Evolutionary conservation across 2,113 vertebrate genomes (phyloP), one percentile per base, ranked within the genome.

Genomic region (Notarius lentiginosus): DNA sequence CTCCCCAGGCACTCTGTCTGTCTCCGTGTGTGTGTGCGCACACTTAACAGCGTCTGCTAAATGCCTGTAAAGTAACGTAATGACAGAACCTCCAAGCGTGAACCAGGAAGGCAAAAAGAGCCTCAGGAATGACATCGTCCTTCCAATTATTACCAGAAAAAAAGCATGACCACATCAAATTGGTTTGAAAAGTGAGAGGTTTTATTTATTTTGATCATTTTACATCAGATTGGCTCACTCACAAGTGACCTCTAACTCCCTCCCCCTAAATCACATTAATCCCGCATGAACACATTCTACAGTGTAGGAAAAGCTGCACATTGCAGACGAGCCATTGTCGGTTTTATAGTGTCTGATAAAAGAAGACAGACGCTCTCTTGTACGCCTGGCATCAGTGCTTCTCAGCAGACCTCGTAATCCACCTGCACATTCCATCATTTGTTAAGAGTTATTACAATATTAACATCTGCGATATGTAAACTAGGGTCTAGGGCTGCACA

Each of bases 171-270:
- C 76, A 55, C 55, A 72, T 27, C 41, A 0, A 27, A 73, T 88
- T 79, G 10, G 82, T 88, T 93, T 94, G 91, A 94, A 94, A 95
- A 94, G 94, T 92, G 91, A 82, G 91, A 63, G 90, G 82, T 92
- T 90, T 88, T 89, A 88, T 82, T 82, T 49, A 92, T 93, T 95
- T 93, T 92, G 90, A 93, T 89, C 84, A 68, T 91, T 92, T 88
- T 81, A 86, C 72, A 89, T 93, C 91, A 93, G 93, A 93, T 90
- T 89, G 91, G 80, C 91, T 90, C 88, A 85, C 87, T 93, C 85
- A 92, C 84, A 87, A 70, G n/a, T 68, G 77, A 89, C 80, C 90
- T 63, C 79, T 84, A 55, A 58, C 58, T n/a, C 27, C 41, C 34
- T 17, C 5, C 1, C 51, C 27, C 65, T 11, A 68, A 55, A 58